A percentile compares a stretch with the other conserved stretches of the same genome.
Conservation (phyloP, 2,888 invertebrate genomes). For the Polylopha cassiicola region DNA sequence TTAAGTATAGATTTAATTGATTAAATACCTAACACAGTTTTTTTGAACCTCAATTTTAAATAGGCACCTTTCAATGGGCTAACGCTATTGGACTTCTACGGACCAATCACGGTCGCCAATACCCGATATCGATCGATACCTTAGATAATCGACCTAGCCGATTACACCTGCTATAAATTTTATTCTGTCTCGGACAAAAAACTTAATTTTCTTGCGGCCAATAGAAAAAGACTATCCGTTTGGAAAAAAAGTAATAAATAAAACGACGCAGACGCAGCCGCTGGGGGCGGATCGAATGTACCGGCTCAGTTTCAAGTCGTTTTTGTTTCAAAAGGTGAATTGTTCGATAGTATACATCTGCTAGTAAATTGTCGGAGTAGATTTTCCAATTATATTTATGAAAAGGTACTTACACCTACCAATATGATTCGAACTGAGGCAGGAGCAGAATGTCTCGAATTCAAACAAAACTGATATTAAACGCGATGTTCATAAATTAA, state of each 20-base stretch:
- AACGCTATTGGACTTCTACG: constrained; percentile 42
- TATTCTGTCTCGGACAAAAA: constrained; percentile 53
- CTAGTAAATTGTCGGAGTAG: constrained; percentile 15
- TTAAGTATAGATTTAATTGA: no score
- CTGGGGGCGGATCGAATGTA: constrained; percentile 61
- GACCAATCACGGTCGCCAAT: constrained; percentile 51
- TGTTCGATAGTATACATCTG: constrained; percentile 22
- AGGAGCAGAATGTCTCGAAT: no score
- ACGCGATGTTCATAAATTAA: no score
- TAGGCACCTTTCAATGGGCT: no score
- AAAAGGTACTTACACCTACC: no score
- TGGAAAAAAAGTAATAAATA: constrained; percentile 52
- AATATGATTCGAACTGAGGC: no score
- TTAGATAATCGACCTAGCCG: constrained; percentile 37
- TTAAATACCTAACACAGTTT: not conserved
- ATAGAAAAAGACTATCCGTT: constrained; percentile 71
- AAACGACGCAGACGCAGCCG: constrained; percentile 42
- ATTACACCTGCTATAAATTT: constrained; percentile 72
- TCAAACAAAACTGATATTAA: no score
- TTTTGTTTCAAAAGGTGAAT: constrained; percentile 49
- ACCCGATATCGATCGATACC: constrained; percentile 45
- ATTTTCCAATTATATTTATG: constrained; percentile 8
- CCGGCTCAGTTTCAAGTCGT: constrained; percentile 56
- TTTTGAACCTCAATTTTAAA: constrained; percentile 1
- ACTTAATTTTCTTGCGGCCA: constrained; percentile 66